These are phyloP conservation scores for Pantelozetes paolii DNA, from an alignment of 2,888 invertebrate species.

Conservation along the genomic window DNA sequence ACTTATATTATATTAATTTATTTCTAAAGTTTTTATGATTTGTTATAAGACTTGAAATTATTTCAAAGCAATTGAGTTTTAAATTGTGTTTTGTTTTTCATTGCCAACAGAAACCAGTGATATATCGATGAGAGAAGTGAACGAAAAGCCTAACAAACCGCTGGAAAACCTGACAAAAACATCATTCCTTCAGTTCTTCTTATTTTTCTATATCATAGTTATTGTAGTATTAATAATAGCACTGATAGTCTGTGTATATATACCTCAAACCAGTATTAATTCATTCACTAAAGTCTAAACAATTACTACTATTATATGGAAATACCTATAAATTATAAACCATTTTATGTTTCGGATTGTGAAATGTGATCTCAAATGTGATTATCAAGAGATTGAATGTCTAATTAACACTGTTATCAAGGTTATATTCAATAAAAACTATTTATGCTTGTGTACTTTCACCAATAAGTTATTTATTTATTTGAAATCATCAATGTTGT, in stretches of 20 bases:
- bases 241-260: background rate
- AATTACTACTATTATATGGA: no score
- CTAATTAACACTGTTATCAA: no score
- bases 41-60: background rate
- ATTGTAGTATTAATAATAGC: constrained; percentile 6
- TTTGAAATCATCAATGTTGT: no score
- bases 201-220: background rate
- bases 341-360: no score
- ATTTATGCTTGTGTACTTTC: no score
- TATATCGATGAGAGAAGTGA: constrained; percentile 10
- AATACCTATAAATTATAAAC: no score
- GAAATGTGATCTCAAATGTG: no score
- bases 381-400: no score
- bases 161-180: background rate
- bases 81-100: background rate
- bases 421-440: no score
- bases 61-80: background rate
- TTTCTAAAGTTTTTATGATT: background rate
- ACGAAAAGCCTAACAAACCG: background rate
- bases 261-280: background rate
- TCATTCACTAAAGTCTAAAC: no score
- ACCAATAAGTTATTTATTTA: no score
- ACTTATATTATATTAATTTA: no score
- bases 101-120: background rate
- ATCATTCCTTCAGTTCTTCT: background rate